Base-by-base conservation (phyloP, 2,797 vertebrate species). In the Clamator glandarius region DNA sequence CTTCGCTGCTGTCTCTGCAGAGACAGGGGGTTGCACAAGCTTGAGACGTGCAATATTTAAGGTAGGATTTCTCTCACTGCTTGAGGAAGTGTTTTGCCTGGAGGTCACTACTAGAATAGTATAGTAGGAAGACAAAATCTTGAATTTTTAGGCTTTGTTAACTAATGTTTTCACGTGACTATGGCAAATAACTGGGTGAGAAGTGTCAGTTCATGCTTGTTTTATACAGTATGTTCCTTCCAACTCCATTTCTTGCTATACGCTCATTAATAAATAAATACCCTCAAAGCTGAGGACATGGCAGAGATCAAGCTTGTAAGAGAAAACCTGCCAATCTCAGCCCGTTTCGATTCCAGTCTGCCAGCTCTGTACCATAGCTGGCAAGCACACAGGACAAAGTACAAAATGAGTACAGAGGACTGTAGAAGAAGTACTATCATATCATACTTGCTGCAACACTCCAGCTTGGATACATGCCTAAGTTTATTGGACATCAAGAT, bases 171-270 rank as follows among this genome's bases (percentile, higher is more conserved):
- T 92, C 64, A 67, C 48, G 21, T 57, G 79, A 44, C 74, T 82
- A n/a, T 80, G 48, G 74, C 66, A 87, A 88, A 81, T 83, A 58
- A 73, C 29, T 86, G 44, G 57, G 55, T 57, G 50, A 12, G 8
- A 86, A 96, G 36, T 78, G 75, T 87, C 68, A 62, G 64, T 93
- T 87, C 7, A 66, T 83, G 72, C 81, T 93, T 92, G 68, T 95
- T 39, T 96, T 95, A 73, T 52, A 19, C 57, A 70, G 75, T 31
- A 8, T 88, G 35, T 86, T 78, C 55, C 73, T 84, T 76, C 62
- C 72, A 84, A 44, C 18, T 89, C 62, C 29, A 5, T 72, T 75
- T 58, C 55, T 93, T 95, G 14, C 59, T 88, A 50, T 84, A 83
- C 9, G 48, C 57, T 48, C 66, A 46, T 86, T 91, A 86, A 76